Conservation (phyloP, 2,797 vertebrate genomes). For the Rhinogobio ventralis region DNA sequence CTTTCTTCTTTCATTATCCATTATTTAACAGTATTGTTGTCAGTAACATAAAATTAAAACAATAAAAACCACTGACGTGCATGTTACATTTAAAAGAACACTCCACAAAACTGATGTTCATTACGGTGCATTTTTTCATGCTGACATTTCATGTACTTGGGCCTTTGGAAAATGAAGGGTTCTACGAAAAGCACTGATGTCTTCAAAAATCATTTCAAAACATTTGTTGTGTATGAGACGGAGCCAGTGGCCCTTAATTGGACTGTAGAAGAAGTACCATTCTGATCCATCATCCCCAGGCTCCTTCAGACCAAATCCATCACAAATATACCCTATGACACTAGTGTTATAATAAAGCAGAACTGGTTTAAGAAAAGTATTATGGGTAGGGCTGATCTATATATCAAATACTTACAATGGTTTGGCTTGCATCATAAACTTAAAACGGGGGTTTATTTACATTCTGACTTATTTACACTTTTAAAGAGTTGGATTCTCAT, state of each 20-base stretch:
- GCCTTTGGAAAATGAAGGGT: background rate
- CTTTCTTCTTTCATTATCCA: background rate
- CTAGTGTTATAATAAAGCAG: background rate
- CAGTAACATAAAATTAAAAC: background rate
- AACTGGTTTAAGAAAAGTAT: background rate
- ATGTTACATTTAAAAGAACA: background rate
- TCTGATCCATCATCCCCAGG: background rate
- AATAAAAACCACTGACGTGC: background rate
- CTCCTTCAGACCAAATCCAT: conserved; percentile 29
- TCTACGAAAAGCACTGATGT: background rate
- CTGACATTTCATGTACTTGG: background rate
- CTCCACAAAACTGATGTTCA: background rate
- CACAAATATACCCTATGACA: background rate
- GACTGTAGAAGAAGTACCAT: background rate
- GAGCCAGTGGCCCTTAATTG: background rate
- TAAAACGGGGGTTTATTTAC: too few species aligned
- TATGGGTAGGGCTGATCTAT: background rate
- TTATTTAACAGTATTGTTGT: conserved; percentile 11
- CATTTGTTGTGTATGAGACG: background rate
- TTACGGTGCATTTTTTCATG: background rate
- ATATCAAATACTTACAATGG: background rate
- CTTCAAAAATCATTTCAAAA: background rate
- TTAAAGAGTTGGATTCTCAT: too few species aligned
- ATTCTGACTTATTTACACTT: too few species aligned
- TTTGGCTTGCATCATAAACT: background rate